Evolutionary conservation across 1,140 invertebrate genomes (phyloP).

Genomic region (Cepaea nemoralis): DNA sequence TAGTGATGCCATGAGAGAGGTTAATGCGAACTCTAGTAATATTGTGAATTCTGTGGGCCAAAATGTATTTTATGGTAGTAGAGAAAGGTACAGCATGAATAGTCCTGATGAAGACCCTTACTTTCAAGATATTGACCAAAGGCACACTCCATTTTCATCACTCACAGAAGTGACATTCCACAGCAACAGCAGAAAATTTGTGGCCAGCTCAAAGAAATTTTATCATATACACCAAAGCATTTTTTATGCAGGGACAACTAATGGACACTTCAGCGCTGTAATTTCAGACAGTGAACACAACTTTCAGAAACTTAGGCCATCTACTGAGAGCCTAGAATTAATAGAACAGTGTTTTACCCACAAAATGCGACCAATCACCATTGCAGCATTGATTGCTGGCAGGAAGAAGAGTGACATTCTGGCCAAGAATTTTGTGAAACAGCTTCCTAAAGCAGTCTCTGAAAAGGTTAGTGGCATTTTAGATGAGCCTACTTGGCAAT

Average conservation of each 20-base stretch:
- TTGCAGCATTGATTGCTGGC: conserved; percentile 54
- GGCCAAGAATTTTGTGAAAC: conserved; percentile 51
- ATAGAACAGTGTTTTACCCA: conserved; percentile 59
- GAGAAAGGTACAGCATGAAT: background rate
- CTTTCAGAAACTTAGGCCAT: background rate
- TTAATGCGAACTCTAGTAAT: background rate
- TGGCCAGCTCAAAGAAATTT: conserved; percentile 21
- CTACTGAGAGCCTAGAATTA: conserved; percentile 46
- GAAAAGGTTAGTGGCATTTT: conserved; percentile 40
- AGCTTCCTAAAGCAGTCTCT: conserved; percentile 40
- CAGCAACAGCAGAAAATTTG: background rate
- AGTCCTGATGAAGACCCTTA: background rate
- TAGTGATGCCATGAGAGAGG: background rate
- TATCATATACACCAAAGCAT: conserved; percentile 28
- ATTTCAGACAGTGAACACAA: background rate
- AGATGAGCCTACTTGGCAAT: background rate
- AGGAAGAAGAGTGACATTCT: conserved; percentile 51
- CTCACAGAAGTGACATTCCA: background rate
- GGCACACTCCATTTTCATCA: conserved; percentile 14
- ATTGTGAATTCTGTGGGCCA: background rate
- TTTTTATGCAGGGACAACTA: background rate
- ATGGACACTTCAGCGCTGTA: background rate
- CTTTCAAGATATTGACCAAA: background rate
- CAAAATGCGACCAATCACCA: conserved; percentile 54
- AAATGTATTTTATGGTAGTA: background rate